Evolutionary conservation across 2,888 invertebrate genomes (phyloP).

Genomic region (Horisme vitalbata): DNA sequence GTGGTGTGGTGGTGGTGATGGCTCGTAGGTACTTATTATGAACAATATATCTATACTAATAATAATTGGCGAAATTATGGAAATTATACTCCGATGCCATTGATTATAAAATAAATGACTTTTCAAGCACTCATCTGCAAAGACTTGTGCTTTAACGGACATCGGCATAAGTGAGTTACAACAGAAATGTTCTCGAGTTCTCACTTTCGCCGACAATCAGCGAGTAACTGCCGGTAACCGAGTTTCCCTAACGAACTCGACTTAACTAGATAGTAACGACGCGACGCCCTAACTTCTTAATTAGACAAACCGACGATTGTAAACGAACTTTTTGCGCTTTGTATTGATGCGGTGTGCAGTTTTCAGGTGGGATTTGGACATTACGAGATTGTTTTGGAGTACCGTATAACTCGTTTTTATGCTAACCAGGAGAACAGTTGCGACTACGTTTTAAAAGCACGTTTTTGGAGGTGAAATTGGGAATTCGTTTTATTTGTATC

Average conservation of each 20-base stretch:
- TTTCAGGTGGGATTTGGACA: conserved; percentile 14
- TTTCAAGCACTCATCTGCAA: neutral
- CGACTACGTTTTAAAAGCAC: too few species aligned
- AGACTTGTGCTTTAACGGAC: neutral
- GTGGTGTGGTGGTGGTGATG: too few species aligned
- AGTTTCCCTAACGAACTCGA: conserved; percentile 72
- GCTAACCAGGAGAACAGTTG: too few species aligned
- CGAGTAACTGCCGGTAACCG: conserved; percentile 61
- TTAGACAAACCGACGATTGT: conserved; percentile 60
- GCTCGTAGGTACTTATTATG: too few species aligned
- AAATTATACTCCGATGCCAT: too few species aligned
- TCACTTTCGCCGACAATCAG: conserved; percentile 70
- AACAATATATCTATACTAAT: too few species aligned
- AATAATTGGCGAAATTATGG: too few species aligned
- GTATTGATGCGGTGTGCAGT: conserved; percentile 25
- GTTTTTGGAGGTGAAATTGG: too few species aligned
- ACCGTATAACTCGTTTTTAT: too few species aligned
- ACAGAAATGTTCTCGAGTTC: conserved; percentile 39
- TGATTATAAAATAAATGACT: too few species aligned
- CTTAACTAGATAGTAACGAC: conserved; percentile 70
- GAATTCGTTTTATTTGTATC: too few species aligned
- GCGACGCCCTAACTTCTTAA: conserved; percentile 64
- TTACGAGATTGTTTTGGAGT: neutral
- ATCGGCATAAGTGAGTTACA: conserved; percentile 10
- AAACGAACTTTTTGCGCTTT: conserved; percentile 47